Percentiles rank a stretch among this genome's conserved stretches.
These are phyloP conservation scores for Ametastegia equiseti DNA, from an alignment of 2,888 invertebrate genomes.

Conservation along the genomic window DNA sequence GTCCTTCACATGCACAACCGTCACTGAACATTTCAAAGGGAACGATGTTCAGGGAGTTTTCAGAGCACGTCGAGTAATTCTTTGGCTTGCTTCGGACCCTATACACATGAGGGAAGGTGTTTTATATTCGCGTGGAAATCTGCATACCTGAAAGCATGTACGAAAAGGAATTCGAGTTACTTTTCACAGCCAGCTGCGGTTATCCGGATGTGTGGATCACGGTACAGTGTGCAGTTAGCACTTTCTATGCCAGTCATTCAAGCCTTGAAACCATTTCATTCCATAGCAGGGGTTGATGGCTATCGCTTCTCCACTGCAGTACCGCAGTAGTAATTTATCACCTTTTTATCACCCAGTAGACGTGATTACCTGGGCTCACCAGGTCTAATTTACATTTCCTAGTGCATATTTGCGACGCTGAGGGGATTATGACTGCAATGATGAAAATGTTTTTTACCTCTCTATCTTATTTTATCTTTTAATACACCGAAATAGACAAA, in stretches of 20 bases:
- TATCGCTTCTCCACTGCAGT: neutral
- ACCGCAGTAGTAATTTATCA: slow-evolving; percentile 16
- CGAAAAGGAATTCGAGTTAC: slow-evolving; percentile 7
- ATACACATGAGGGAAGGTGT: neutral
- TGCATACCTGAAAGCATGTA: neutral
- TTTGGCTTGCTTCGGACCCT: neutral
- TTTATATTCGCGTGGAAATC: neutral
- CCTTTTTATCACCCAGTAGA: slow-evolving; percentile 24
- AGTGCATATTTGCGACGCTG: neutral
- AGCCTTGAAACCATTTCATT: neutral
- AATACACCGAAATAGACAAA: neutral
- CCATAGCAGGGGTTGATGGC: neutral
- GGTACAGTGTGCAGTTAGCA: slow-evolving; percentile 11
- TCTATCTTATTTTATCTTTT: neutral
- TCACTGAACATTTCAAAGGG: too few species aligned
- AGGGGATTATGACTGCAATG: neutral
- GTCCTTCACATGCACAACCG: too few species aligned
- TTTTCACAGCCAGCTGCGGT: neutral
- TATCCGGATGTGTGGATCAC: neutral
- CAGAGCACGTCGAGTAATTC: neutral
- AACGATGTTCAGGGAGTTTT: neutral
- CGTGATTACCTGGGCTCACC: slow-evolving; percentile 8
- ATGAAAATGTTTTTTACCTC: neutral
- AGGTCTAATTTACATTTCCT: slow-evolving; percentile 22
- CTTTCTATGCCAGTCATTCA: neutral